A percentile compares a stretch with the other conserved stretches of the same genome.
Evolutionary conservation across 2,113 vertebrate genomes (phyloP).

Genomic region (Serilophus lunatus): DNA sequence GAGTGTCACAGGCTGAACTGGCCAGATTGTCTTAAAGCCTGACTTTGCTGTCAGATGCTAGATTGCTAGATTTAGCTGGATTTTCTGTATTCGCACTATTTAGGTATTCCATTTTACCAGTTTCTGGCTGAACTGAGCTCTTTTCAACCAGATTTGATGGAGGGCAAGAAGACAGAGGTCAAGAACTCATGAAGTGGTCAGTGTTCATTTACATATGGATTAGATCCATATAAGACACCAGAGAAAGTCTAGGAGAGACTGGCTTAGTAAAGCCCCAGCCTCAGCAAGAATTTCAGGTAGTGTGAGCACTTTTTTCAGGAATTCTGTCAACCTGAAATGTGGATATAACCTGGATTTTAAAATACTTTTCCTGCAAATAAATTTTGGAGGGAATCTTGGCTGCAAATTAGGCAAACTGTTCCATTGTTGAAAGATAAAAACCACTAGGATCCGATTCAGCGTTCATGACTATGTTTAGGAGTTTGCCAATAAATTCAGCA

Average conservation of each 20-base stretch:
- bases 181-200: background rate
- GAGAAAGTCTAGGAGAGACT: background rate
- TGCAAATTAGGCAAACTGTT: background rate
- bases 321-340: background rate
- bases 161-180: background rate
- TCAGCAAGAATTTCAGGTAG: background rate
- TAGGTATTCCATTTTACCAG: background rate
- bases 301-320: background rate
- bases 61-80: background rate
- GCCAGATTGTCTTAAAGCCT: background rate
- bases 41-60: background rate
- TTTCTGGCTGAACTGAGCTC: background rate
- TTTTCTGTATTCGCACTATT: background rate
- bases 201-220: background rate
- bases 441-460: background rate
- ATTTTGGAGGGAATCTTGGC: background rate
- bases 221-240: background rate
- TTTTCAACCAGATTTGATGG: background rate
- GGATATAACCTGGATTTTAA: background rate
- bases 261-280: background rate
- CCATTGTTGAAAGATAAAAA: background rate
- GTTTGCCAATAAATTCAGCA: background rate
- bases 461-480: background rate
- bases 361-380: background rate
- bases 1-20: background rate